These are phyloP conservation scores for Palythoa heliodiscus DNA, from an alignment of 92 coral and sea anemone genomes.

Conservation along the genomic window DNA sequence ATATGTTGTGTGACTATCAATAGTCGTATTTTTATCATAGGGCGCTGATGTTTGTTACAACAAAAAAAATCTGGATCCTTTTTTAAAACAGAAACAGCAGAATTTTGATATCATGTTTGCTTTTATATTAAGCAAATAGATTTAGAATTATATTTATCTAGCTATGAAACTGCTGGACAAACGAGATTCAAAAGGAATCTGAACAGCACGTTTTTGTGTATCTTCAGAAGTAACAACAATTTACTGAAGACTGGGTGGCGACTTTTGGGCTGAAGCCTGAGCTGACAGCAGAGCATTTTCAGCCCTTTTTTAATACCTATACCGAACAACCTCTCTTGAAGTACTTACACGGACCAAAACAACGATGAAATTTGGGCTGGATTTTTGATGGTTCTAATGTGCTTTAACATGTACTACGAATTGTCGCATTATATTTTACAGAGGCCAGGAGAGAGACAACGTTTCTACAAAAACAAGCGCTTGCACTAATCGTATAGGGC, in stretches of 20 bases:
- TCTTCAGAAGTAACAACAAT: not conserved
- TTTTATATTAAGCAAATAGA: not conserved
- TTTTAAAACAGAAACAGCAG: not conserved
- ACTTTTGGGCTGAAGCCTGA: not conserved
- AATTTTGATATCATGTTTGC: not conserved
- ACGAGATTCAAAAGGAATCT: slow-evolving; percentile 1
- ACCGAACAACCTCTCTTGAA: not conserved
- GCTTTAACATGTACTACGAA: not conserved
- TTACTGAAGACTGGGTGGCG: slow-evolving; percentile 21
- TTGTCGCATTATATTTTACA: not conserved
- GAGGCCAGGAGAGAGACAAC: not conserved
- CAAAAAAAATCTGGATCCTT: slow-evolving; percentile 18
- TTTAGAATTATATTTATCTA: not conserved
- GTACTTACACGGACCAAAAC: not conserved
- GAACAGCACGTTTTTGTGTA: slow-evolving; percentile 11
- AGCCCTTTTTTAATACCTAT: not conserved
- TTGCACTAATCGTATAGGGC: not conserved
- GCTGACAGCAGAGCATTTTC: slow-evolving; percentile 8
- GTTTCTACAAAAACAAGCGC: not conserved
- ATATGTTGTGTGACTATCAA: not conserved
- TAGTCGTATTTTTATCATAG: not conserved
- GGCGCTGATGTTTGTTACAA: not conserved
- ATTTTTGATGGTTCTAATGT: not conserved
- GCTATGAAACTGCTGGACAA: not conserved
- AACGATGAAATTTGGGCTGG: not conserved